Conservation (phyloP, 2,113 vertebrate genomes). For the Smithornis capensis region DNA sequence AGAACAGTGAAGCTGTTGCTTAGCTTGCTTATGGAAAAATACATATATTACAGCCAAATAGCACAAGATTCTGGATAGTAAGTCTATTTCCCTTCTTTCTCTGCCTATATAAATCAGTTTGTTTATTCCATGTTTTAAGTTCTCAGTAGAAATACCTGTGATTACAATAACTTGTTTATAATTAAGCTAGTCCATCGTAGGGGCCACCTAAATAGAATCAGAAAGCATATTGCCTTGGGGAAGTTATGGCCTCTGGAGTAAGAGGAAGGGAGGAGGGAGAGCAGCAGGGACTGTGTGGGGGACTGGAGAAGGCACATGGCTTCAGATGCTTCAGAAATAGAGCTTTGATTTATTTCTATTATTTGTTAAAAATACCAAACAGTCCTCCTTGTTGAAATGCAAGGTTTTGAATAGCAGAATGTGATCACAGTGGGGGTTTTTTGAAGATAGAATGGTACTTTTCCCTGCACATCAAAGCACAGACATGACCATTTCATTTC, state of each 20-base stretch:
- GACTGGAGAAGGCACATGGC: background rate
- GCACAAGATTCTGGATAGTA: background rate
- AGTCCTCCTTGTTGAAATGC: background rate
- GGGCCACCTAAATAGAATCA: background rate
- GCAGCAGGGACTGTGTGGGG: background rate
- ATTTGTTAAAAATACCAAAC: background rate
- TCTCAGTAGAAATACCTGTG: background rate
- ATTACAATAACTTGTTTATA: background rate
- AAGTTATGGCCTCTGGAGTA: background rate
- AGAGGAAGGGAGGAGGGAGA: background rate
- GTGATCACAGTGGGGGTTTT: background rate
- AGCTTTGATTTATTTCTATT: conserved; percentile 15
- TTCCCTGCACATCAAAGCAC: background rate
- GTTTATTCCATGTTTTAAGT: background rate
- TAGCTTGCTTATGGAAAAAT: background rate
- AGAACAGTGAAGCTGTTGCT: background rate
- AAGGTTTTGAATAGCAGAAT: background rate
- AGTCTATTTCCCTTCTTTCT: background rate
- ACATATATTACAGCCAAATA: background rate
- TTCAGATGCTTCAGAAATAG: background rate
- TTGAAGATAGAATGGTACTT: background rate
- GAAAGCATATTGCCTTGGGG: background rate
- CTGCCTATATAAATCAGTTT: background rate
- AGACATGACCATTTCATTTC: background rate
- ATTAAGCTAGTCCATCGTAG: background rate